phyloP scores from a whole-genome alignment of 2,797 vertebrate species.

The Smutsia temminckii region DNA sequence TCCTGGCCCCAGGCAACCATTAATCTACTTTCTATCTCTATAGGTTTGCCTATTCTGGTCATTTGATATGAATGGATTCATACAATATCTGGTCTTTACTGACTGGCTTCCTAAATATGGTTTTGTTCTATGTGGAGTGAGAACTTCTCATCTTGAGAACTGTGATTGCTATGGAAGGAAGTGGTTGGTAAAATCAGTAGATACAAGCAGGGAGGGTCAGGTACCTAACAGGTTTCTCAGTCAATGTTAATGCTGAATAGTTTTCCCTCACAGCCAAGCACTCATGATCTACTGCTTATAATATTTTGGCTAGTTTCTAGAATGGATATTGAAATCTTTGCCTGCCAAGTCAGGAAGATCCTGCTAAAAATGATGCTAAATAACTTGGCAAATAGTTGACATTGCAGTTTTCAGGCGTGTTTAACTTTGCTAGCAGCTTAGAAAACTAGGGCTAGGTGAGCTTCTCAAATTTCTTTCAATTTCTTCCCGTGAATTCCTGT shows the following conservation, averaged over 20 bases:
- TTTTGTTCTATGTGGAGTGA: slow-evolving; percentile 44
- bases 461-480: slow-evolving; percentile 17
- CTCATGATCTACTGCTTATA: slow-evolving; percentile 11
- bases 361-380: slow-evolving; percentile 50
- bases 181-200: background rate
- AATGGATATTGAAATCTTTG: slow-evolving; percentile 52
- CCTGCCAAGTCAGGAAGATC: slow-evolving; percentile 38
- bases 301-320: slow-evolving; percentile 41
- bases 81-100: slow-evolving; percentile 2
- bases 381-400: slow-evolving; percentile 52
- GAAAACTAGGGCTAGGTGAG: slow-evolving; percentile 49
- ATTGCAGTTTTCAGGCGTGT: slow-evolving; percentile 36
- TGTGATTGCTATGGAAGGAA: slow-evolving; percentile 24
- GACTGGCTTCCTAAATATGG: background rate
- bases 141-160: background rate
- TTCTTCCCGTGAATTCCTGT: slow-evolving; percentile 48
- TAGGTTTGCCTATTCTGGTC: slow-evolving; percentile 5
- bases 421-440: slow-evolving; percentile 43
- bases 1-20: background rate
- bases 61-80: slow-evolving; percentile 9
- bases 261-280: slow-evolving; percentile 39
- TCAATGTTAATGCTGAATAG: background rate
- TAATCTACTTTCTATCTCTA: background rate
- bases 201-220: background rate
- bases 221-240: background rate